phyloP scores from a whole-genome alignment of 2,797 vertebrate species.

The Poecile montanus region DNA sequence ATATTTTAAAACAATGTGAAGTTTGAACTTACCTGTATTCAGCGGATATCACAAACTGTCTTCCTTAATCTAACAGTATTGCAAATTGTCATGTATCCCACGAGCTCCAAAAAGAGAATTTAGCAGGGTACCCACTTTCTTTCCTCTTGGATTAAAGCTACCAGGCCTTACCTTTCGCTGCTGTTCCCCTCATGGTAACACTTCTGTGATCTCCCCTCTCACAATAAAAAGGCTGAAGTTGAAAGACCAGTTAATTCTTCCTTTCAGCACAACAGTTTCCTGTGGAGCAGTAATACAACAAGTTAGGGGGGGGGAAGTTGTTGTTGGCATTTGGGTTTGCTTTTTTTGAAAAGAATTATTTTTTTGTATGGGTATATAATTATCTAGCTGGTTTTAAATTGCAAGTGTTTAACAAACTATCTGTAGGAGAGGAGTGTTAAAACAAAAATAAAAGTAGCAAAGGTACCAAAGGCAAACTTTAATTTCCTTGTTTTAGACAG shows the following conservation, averaged over 20 bases:
- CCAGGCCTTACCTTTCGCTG: constrained; percentile 82
- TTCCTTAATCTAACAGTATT: not conserved
- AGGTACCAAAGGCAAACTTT: not conserved
- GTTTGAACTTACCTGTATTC: not conserved
- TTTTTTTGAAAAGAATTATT: not conserved
- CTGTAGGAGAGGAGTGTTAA: not conserved
- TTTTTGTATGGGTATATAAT: not conserved
- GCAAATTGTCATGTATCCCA: not conserved
- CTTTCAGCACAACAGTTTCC: constrained; percentile 68
- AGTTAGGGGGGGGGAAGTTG: constrained; percentile 39
- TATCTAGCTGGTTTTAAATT: not conserved
- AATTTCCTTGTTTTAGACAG: not conserved
- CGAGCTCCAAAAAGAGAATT: not conserved
- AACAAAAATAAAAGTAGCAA: not conserved
- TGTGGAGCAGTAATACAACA: constrained; percentile 61
- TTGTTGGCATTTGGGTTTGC: not conserved
- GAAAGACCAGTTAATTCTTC: constrained; percentile 68
- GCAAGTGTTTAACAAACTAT: not conserved
- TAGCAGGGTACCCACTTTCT: not conserved
- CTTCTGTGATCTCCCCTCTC: constrained; percentile 66
- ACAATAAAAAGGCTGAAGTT: constrained; percentile 62
- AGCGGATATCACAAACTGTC: not conserved
- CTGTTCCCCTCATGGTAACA: constrained; percentile 85
- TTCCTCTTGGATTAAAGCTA: constrained; percentile 15
- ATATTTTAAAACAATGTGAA: not conserved